phyloP scores from a whole-genome alignment of 2,113 vertebrate genomes.

The Hippocampus abdominalis region DNA sequence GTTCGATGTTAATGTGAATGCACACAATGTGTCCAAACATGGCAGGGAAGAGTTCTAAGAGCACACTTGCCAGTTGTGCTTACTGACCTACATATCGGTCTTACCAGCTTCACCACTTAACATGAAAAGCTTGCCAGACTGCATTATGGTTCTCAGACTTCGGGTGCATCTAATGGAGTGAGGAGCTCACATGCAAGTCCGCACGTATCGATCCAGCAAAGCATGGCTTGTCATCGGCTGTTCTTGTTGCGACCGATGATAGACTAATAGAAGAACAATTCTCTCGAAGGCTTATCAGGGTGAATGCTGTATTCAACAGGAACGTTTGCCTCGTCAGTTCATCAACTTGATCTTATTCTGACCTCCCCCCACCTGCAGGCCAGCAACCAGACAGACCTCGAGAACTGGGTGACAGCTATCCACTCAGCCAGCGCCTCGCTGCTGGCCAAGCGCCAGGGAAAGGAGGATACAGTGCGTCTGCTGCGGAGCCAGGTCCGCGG shows the following conservation, averaged over 20 bases:
- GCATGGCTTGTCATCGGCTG: background rate
- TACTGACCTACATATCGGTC: conserved; percentile 43
- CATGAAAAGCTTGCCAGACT: conserved; percentile 21
- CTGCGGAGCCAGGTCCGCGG: conserved; percentile 84
- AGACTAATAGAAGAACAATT: conserved; percentile 1
- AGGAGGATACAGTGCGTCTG: conserved; percentile 88
- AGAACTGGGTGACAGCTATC: conserved; percentile 96
- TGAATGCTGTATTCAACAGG: conserved; percentile 1
- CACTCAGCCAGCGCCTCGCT: conserved; percentile 94
- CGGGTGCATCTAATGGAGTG: conserved; percentile 18
- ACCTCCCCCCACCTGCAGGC: conserved; percentile 68
- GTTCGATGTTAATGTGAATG: background rate
- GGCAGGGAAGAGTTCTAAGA: conserved; percentile 11
- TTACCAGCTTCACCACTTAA: conserved; percentile 4
- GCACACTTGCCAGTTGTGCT: conserved; percentile 23
- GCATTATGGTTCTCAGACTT: conserved; percentile 20
- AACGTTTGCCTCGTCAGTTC: conserved; percentile 1
- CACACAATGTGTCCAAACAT: conserved; percentile 13
- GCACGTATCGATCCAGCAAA: conserved; percentile 26
- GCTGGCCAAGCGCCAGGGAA: conserved; percentile 90
- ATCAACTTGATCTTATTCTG: conserved; percentile 9
- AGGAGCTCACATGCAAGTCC: conserved; percentile 13
- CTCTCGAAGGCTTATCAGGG: conserved; percentile 2
- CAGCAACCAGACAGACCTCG: conserved; percentile 92
- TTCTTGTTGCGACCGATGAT: conserved; percentile 22